phyloP scores from a whole-genome alignment of 1,140 invertebrate genomes.

The Calosoma granatense region DNA sequence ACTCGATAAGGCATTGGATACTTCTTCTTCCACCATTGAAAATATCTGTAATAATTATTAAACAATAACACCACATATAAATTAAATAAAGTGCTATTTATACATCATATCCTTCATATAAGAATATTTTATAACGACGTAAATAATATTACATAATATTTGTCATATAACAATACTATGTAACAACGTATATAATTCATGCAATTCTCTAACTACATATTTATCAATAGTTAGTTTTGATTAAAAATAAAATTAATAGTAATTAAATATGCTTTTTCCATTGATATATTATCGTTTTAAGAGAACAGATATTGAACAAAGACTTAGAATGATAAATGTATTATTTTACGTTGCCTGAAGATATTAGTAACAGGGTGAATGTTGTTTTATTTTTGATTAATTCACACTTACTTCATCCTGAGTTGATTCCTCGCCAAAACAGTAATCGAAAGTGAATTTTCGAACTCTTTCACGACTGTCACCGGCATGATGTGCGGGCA shows the following conservation, averaged over 20 bases:
- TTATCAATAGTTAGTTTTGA: no score
- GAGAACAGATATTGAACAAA: background rate
- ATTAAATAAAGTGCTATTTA: background rate
- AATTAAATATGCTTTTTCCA: no score
- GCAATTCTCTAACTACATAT: no score
- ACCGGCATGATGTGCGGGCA: slow-evolving; percentile 48
- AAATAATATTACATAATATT: background rate
- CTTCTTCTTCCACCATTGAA: slow-evolving; percentile 49
- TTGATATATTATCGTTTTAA: no score
- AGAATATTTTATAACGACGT: slow-evolving; percentile 6
- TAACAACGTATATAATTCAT: no score
- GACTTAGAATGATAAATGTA: background rate
- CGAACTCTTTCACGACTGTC: slow-evolving; percentile 54
- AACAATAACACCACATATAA: slow-evolving; percentile 1
- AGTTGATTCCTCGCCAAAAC: slow-evolving; percentile 47
- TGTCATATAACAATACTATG: no score
- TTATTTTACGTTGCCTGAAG: background rate
- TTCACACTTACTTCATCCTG: slow-evolving; percentile 45
- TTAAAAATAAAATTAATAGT: no score
- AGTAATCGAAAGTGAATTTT: slow-evolving; percentile 60
- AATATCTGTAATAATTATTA: no score
- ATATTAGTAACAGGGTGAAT: background rate
- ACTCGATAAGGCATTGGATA: slow-evolving; percentile 43
- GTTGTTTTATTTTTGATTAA: background rate
- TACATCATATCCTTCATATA: slow-evolving; percentile 4